These are phyloP conservation scores for Pseudomugil tenellus DNA, from an alignment of 2,797 vertebrate genomes.

Conservation along the genomic window DNA sequence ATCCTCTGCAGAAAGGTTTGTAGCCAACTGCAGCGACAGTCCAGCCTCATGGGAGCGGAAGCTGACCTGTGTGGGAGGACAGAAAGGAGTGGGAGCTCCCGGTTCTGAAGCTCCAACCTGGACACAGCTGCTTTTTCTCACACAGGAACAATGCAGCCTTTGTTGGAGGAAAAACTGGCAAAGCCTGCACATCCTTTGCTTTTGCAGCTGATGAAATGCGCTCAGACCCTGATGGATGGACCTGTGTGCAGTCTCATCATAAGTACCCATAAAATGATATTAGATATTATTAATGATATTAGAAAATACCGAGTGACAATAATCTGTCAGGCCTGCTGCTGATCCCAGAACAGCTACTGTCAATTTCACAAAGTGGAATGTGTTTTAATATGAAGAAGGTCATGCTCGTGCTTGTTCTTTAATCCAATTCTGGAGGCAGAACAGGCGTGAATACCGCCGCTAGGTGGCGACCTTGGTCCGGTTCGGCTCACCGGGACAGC, in stretches of 20 bases:
- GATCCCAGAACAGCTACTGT: conserved; percentile 33
- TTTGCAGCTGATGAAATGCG: conserved; percentile 3
- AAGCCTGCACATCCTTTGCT: conserved; percentile 30
- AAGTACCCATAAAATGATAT: conserved; percentile 49
- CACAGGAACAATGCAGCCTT: conserved; percentile 57
- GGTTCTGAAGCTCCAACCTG: conserved; percentile 50
- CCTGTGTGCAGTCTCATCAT: conserved; percentile 28
- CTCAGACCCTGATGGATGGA: conserved; percentile 9
- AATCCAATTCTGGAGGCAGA: conserved; percentile 63
- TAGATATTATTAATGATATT: conserved; percentile 52
- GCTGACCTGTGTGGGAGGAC: conserved; percentile 67
- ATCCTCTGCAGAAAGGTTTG: conserved; percentile 50
- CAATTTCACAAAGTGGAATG: conserved; percentile 70
- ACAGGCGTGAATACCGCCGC: conserved; percentile 55
- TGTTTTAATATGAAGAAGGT: conserved; percentile 57
- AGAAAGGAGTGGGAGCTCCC: conserved; percentile 51
- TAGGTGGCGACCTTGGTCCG: conserved; percentile 77
- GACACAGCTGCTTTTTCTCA: conserved; percentile 65
- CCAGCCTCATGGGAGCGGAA: conserved; percentile 53
- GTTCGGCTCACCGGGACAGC: conserved; percentile 46
- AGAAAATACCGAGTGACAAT: conserved; percentile 57
- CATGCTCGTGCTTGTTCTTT: conserved; percentile 62
- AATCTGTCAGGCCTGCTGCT: conserved; percentile 46
- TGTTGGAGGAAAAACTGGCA: conserved; percentile 45
- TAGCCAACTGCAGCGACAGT: conserved; percentile 27